phyloP scores from a whole-genome alignment of 2,113 vertebrate genomes.

The Cavia aperea region DNA sequence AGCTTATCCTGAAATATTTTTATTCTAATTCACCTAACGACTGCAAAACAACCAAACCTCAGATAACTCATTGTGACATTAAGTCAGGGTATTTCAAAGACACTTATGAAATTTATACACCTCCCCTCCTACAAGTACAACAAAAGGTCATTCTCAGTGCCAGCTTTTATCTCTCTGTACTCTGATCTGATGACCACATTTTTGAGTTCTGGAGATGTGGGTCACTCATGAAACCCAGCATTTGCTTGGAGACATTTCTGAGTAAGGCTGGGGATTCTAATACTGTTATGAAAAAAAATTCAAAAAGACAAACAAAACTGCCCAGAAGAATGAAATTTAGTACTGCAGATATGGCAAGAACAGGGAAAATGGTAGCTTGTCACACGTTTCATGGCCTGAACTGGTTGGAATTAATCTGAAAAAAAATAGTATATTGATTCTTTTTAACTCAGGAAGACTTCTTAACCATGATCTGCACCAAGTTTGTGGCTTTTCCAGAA shows the following conservation, averaged over 20 bases:
- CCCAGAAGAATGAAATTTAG: background rate
- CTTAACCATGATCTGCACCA: background rate
- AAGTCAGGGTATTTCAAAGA: background rate
- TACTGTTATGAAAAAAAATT: background rate
- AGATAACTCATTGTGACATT: background rate
- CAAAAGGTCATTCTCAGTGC: background rate
- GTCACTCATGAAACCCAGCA: background rate
- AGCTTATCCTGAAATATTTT: conserved; percentile 48
- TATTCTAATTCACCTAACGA: conserved; percentile 12
- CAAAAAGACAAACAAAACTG: background rate
- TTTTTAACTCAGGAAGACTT: background rate
- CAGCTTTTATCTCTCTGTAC: conserved; percentile 7
- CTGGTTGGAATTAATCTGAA: background rate
- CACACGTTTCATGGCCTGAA: background rate
- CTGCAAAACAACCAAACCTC: background rate
- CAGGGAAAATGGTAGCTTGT: background rate
- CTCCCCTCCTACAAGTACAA: background rate
- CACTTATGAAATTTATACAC: background rate
- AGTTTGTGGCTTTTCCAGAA: background rate
- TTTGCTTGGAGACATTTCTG: background rate
- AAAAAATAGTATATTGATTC: background rate
- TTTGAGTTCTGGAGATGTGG: background rate
- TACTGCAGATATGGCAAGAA: background rate
- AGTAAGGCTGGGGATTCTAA: background rate
- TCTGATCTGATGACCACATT: background rate